Evolutionary conservation across 1,140 invertebrate species (phyloP), one percentile per base, ranked within the genome.

Genomic region (Drosophila trapezifrons): DNA sequence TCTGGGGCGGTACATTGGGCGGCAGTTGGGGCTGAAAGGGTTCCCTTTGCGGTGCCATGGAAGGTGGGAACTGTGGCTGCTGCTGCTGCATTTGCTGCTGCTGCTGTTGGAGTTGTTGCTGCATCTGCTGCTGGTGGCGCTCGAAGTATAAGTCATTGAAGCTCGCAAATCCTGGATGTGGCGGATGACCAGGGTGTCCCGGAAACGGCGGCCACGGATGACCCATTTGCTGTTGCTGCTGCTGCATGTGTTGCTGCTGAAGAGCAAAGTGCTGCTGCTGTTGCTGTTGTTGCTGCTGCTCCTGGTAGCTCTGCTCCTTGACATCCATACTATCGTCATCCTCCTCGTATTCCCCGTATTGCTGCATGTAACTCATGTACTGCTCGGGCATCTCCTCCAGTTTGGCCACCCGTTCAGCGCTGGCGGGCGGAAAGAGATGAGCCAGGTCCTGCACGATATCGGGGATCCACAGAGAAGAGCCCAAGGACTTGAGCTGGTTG

Each of bases 311-410:
- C 35, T 87, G 85, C 40, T 91, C 83, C 47, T 86, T 87, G 32
- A 76, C 49, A 29, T 86, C 82, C 82, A 87, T 78, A 27, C 90
- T 91, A 49, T 91, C 90, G 0, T 91, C 90, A 5, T 91, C 90
- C 52, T 91, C 90, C 46, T 91, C 87, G 51, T 91, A 91, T 15
- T 90, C 90, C 10, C 90, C 87, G 27, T 91, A 91, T 47, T 91
- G 86, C n/a, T 89, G 85, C 86, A 91, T 91, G 49, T 91, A 91
- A 45, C 66, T 77, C 67, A 90, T 82, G 25, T 91, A 91, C 43
- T 91, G 90, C 57, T 91, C 90, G 3, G 90, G 90, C 65, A 91
- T 81, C 66, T 90, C 87, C 51, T 91, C 90, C 52, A 91, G 78
- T 38, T 89, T 91, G 6, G 86, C 90, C 43, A 91, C 78, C n/a